Conservation (phyloP, 2,888 invertebrate species). For the Meloe dianella region DNA sequence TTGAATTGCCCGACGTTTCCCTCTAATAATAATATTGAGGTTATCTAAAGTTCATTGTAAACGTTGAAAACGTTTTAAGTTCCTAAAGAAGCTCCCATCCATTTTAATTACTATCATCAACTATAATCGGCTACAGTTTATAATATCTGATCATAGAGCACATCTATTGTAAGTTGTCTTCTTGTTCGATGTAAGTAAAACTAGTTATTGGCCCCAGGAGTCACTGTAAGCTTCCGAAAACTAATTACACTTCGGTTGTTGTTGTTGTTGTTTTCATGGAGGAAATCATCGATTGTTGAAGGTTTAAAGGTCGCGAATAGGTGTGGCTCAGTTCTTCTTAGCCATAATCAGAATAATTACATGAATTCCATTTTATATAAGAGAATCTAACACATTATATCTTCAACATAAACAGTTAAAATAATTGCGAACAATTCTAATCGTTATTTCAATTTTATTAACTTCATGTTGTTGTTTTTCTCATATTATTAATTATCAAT, state of each 20-base stretch:
- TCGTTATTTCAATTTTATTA: too few species aligned
- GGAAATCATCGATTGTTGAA: constrained; percentile 4
- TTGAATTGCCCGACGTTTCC: neutral
- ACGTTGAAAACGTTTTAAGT: neutral
- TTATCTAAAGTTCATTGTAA: neutral
- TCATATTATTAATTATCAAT: neutral
- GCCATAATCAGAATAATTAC: constrained; percentile 11
- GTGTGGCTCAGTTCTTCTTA: constrained; percentile 17
- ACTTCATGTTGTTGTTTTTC: neutral
- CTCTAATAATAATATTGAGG: neutral
- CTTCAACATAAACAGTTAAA: neutral
- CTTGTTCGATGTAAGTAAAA: neutral
- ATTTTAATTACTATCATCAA: constrained; percentile 41
- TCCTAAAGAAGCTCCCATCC: constrained; percentile 29
- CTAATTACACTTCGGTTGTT: constrained; percentile 14
- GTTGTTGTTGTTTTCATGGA: neutral
- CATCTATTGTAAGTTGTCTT: constrained; percentile 25
- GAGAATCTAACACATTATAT: constrained; percentile 3
- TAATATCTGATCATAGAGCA: constrained; percentile 35
- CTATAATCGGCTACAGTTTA: constrained; percentile 38
- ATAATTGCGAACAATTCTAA: constrained; percentile 5
- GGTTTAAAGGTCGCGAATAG: constrained; percentile 10
- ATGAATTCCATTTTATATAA: constrained; percentile 8
- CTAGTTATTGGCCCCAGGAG: constrained; percentile 8
- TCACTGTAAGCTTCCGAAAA: constrained; percentile 29